phyloP scores from a whole-genome alignment of 1,140 invertebrate species.

The Drosophila burlai region DNA sequence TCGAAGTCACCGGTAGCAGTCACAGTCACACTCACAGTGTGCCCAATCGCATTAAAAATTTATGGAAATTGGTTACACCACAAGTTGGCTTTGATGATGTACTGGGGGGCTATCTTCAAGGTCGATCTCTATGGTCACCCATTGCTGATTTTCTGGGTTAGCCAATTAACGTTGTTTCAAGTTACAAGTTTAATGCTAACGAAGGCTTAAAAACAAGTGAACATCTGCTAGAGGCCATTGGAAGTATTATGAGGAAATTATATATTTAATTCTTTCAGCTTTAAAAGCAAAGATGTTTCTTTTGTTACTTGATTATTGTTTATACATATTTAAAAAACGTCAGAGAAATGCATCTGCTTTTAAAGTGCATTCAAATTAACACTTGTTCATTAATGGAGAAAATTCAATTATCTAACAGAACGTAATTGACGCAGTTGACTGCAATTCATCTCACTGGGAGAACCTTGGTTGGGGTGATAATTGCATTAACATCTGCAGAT shows the following conservation, averaged over 20 bases:
- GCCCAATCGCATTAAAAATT: slow-evolving; percentile 28
- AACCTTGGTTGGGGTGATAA: slow-evolving; percentile 10
- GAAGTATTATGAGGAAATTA: background rate
- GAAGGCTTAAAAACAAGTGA: background rate
- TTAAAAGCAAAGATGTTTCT: background rate
- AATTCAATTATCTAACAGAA: slow-evolving; percentile 28
- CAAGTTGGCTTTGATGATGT: slow-evolving; percentile 4
- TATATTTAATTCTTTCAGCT: background rate
- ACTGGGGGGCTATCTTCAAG: slow-evolving; percentile 26
- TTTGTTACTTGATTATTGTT: no score
- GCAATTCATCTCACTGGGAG: slow-evolving; percentile 13
- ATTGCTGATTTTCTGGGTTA: slow-evolving; percentile 35
- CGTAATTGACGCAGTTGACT: slow-evolving; percentile 40
- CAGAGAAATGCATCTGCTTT: background rate
- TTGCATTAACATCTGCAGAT: slow-evolving; percentile 41
- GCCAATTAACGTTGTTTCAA: slow-evolving; percentile 17
- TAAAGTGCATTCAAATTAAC: slow-evolving; percentile 4
- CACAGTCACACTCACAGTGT: slow-evolving; percentile 31
- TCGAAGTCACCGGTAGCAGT: slow-evolving; percentile 22
- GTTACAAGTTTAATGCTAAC: slow-evolving; percentile 20
- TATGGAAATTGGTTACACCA: slow-evolving; percentile 24
- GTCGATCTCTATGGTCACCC: slow-evolving; percentile 44
- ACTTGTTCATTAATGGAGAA: slow-evolving; percentile 5
- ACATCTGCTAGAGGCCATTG: background rate
- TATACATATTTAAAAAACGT: background rate